Evolutionary conservation across 2,113 vertebrate species (phyloP).

Genomic region (Cyanocitta stelleri): DNA sequence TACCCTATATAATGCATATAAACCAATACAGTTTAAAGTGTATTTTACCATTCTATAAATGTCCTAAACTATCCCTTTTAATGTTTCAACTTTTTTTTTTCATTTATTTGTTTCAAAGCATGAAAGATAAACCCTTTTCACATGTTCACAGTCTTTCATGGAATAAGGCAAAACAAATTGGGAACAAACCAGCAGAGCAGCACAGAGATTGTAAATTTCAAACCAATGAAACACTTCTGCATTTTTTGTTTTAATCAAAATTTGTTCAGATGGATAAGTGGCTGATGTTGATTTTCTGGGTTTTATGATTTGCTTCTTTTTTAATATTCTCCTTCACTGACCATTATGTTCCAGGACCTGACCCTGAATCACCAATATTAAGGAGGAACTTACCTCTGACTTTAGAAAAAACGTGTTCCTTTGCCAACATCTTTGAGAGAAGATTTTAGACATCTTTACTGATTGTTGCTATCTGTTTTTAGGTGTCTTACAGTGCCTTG

Average conservation of each 20-base stretch:
- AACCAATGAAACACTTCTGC: not conserved
- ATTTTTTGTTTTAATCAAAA: not conserved
- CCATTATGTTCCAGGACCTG: not conserved
- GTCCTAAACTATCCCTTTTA: not conserved
- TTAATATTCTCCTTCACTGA: not conserved
- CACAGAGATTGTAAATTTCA: not conserved
- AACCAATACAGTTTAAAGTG: not conserved
- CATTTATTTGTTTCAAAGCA: not conserved
- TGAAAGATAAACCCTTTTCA: not conserved
- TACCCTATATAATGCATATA: not conserved
- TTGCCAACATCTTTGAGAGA: not conserved
- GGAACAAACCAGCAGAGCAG: not conserved
- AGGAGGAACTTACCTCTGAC: not conserved
- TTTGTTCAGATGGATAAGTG: not conserved
- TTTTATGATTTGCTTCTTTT: not conserved
- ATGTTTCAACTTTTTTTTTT: not conserved
- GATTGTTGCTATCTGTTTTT: not conserved
- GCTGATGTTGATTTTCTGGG: not conserved
- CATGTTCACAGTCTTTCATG: not conserved
- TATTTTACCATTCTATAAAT: constrained; percentile 3
- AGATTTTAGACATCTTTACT: not conserved
- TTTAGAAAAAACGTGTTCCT: not conserved
- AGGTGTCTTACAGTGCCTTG: not conserved
- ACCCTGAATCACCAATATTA: not conserved
- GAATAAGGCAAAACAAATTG: constrained; percentile 8